Evolutionary conservation across 92 coral and sea anemone genomes (phyloP), one percentile per base, ranked within the genome.

Genomic region (Desmophyllum pertusum): DNA sequence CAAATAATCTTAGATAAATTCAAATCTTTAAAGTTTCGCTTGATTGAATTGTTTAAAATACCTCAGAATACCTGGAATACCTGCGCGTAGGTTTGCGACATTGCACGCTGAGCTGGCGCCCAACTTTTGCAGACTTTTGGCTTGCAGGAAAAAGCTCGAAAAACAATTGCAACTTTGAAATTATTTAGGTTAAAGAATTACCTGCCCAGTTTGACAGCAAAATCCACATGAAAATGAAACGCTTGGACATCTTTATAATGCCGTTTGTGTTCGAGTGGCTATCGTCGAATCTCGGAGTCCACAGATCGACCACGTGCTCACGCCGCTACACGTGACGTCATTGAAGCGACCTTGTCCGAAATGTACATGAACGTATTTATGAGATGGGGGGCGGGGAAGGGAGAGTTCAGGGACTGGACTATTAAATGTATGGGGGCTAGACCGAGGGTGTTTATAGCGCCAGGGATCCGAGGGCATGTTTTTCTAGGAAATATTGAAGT

Each of bases 271-370:
- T n/a, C 18, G 18, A 48, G 53, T 6, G 3, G 18, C 53, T 14
- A 13, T 21, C 13, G 53, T n/a, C 63, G 30, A n/a, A 1, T 57
- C 11, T 23, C 63, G 5, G n/a, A n/a, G n/a, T n/a, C n/a, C n/a
- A 21, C 70, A 2, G 39, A 31, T 35, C 19, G 71, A 37, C 71
- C 42, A 3, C 42, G 71, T 15, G 43, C n/a, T 23, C 30, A 57
- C 43, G 40, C 71, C 71, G 33, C 71, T 35, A 10, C 4, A 66
- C 33, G 71, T 66, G 71, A 66, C 71, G 71, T 66, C 71, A 66
- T 66, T n/a, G 13, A 25, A 29, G 13, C 53, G 53, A 48, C 53
- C 31, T 17, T 66, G 4, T 36, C 38, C 40, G 71, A 66, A 31
- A 66, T 31, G 70, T 31, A 31, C 70, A 64, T 5, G 70, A 63